These are phyloP conservation scores for Conchocele bisecta DNA, from an alignment of 2,888 invertebrate genomes.

Conservation along the genomic window DNA sequence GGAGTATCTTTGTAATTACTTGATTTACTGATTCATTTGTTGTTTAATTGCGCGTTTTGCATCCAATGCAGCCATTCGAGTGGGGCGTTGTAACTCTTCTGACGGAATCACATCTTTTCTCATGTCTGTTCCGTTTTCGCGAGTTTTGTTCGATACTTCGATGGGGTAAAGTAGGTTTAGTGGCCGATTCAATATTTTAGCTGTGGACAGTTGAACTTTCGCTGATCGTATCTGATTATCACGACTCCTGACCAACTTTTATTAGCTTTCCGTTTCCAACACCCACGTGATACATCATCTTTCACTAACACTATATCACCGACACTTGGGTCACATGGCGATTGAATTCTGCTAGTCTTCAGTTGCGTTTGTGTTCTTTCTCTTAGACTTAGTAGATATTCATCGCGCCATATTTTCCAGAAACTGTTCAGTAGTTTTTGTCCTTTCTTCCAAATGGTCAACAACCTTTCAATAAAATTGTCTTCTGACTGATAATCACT, in stretches of 20 bases:
- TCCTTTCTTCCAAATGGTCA: constrained; percentile 16
- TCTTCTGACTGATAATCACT: not conserved
- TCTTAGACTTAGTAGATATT: constrained; percentile 6
- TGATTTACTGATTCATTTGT: too few species aligned
- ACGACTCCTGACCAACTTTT: not conserved
- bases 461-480: not conserved
- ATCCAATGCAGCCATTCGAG: too few species aligned
- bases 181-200: not conserved
- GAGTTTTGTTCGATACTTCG: constrained; percentile 2
- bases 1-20: too few species aligned
- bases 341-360: not conserved
- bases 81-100: too few species aligned
- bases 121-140: too few species aligned
- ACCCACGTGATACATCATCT: constrained; percentile 12
- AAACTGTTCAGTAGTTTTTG: constrained; percentile 4
- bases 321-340: not conserved
- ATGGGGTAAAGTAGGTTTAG: not conserved
- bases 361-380: constrained; percentile 7
- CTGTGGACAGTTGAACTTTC: not conserved
- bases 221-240: constrained; percentile 8
- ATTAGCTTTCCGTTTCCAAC: constrained; percentile 8
- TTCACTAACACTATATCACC: constrained; percentile 13
- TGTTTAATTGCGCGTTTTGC: too few species aligned
- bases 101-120: too few species aligned
- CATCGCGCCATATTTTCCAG: constrained; percentile 14